Evolutionary conservation across 2,797 vertebrate species (phyloP).

Genomic region (Halcyon badia): DNA sequence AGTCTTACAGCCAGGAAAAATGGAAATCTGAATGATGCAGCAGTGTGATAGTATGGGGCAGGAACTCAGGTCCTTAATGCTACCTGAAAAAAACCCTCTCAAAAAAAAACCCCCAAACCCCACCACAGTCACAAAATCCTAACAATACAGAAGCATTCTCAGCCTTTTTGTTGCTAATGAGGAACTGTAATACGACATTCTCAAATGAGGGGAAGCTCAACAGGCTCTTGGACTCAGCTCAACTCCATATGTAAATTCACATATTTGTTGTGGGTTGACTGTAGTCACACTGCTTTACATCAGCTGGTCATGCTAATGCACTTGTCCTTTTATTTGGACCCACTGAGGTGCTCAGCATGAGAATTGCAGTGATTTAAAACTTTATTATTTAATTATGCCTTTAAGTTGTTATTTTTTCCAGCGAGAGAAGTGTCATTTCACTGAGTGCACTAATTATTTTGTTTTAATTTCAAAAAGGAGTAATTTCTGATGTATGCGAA

Average conservation of each 20-base stretch:
- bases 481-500: background rate
- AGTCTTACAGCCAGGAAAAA: background rate
- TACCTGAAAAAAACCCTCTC: background rate
- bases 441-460: background rate
- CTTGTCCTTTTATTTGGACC: background rate
- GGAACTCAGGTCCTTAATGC: background rate
- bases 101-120: background rate
- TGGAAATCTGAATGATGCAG: background rate
- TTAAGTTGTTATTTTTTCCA: background rate
- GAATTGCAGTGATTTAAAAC: background rate
- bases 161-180: background rate
- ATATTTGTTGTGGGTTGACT: background rate
- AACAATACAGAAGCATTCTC: background rate
- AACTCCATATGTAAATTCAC: background rate
- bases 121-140: background rate
- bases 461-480: background rate
- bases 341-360: background rate
- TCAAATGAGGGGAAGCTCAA: background rate
- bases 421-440: background rate
- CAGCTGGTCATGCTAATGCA: background rate
- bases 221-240: background rate
- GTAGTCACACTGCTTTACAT: background rate
- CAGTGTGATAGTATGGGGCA: fast-evolving
- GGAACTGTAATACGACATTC: background rate
- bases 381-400: background rate